These are phyloP conservation scores for Capreolus pygargus DNA, from an alignment of 2,113 vertebrate genomes.

Conservation along the genomic window DNA sequence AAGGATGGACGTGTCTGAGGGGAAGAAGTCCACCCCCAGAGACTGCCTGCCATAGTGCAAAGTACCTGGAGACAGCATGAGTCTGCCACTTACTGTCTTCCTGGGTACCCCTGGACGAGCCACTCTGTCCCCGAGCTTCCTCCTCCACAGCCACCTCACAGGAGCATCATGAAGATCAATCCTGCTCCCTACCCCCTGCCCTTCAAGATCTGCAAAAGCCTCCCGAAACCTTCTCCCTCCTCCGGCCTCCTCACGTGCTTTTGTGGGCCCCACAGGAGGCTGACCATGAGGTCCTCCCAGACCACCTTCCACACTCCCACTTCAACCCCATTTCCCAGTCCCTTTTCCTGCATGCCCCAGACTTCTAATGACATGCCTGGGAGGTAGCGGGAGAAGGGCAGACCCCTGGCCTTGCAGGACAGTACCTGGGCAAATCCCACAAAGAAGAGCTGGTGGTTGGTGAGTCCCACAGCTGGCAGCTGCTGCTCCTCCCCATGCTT, in stretches of 20 bases:
- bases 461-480: constrained; percentile 93
- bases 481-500: constrained; percentile 90
- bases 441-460: constrained; percentile 97
- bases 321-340: not conserved
- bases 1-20: not conserved
- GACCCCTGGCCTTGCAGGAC: not conserved
- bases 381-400: not conserved
- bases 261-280: not conserved
- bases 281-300: not conserved
- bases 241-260: not conserved
- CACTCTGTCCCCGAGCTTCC: not conserved
- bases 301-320: not conserved
- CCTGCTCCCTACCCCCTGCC: not conserved
- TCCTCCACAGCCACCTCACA: not conserved
- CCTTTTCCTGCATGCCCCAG: not conserved
- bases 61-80: not conserved
- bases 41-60: not conserved
- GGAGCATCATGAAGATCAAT: not conserved
- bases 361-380: not conserved
- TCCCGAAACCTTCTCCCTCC: not conserved
- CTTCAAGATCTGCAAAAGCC: not conserved
- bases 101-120: not conserved
- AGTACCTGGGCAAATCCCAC: constrained; percentile 97
- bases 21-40: not conserved
- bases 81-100: not conserved